phyloP scores from a whole-genome alignment of 2,797 vertebrate species.

The Triplophysa yarkandensis region DNA sequence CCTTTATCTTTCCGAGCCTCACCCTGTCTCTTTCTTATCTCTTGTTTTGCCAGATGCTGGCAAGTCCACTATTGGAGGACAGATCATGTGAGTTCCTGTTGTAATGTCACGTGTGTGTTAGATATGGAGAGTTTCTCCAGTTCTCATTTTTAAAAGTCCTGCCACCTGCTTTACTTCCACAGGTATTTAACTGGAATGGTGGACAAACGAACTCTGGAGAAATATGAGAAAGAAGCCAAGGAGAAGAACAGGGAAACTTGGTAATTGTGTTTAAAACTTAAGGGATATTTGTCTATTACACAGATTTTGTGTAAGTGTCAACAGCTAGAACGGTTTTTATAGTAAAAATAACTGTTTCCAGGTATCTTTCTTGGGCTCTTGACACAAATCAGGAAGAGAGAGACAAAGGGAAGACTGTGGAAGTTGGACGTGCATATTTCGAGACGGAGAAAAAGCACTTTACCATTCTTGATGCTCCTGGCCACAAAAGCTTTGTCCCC shows the following conservation, averaged over 20 bases:
- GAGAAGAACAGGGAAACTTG: slow-evolving; percentile 99
- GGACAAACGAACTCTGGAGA: slow-evolving; percentile 97
- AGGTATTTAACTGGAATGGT: slow-evolving; percentile 99
- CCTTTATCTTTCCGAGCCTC: slow-evolving; percentile 22
- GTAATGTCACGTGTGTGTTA: background rate
- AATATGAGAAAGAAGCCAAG: slow-evolving; percentile 98
- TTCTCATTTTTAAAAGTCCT: slow-evolving; percentile 1
- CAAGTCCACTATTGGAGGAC: slow-evolving; percentile 97
- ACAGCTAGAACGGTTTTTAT: background rate
- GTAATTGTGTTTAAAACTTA: slow-evolving; percentile 68
- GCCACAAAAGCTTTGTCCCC: slow-evolving; percentile 98
- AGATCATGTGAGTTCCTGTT: slow-evolving; percentile 91
- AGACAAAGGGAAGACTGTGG: slow-evolving; percentile 98
- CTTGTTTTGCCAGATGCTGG: slow-evolving; percentile 84
- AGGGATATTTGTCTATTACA: background rate
- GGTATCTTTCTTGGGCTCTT: slow-evolving; percentile 98
- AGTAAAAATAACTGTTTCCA: slow-evolving; percentile 54
- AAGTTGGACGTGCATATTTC: slow-evolving; percentile 96
- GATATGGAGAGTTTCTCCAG: background rate
- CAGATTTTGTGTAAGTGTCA: background rate
- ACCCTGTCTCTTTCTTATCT: slow-evolving; percentile 28
- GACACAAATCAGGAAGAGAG: slow-evolving; percentile 98
- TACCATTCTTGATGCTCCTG: slow-evolving; percentile 96
- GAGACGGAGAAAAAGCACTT: slow-evolving; percentile 98
- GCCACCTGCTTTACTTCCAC: slow-evolving; percentile 10